Conservation (phyloP, 2,797 vertebrate genomes). For the Okamejei kenojei region DNA sequence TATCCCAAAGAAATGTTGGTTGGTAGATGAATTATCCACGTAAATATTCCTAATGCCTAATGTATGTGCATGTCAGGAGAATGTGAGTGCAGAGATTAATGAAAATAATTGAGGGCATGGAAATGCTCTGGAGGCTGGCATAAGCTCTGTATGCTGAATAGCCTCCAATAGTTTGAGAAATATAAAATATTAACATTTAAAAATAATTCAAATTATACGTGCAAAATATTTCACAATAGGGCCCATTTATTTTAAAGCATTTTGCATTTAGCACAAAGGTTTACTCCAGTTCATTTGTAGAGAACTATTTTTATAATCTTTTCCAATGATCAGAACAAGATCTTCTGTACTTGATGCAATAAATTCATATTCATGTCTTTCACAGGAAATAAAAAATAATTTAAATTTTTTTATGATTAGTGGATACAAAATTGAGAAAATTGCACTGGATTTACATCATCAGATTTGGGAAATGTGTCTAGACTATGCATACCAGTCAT, state of each 20-base stretch:
- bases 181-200: background rate
- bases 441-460: background rate
- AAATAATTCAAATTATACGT: background rate
- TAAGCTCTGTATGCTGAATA: no score
- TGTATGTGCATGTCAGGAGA: no score
- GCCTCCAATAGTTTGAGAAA: no score
- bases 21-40: no score
- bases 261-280: background rate
- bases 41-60: no score
- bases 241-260: background rate
- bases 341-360: background rate
- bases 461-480: background rate
- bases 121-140: no score
- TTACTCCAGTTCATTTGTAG: background rate
- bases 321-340: background rate
- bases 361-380: background rate
- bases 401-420: slow-evolving; percentile 17
- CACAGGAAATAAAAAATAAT: background rate
- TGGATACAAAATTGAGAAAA: background rate
- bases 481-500: background rate
- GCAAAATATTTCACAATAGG: background rate
- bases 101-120: no score
- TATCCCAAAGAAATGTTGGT: no score
- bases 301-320: background rate
- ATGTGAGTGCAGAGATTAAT: no score